Evolutionary conservation across 1,140 invertebrate species (phyloP).

Genomic region (Sitobion miscanthi): DNA sequence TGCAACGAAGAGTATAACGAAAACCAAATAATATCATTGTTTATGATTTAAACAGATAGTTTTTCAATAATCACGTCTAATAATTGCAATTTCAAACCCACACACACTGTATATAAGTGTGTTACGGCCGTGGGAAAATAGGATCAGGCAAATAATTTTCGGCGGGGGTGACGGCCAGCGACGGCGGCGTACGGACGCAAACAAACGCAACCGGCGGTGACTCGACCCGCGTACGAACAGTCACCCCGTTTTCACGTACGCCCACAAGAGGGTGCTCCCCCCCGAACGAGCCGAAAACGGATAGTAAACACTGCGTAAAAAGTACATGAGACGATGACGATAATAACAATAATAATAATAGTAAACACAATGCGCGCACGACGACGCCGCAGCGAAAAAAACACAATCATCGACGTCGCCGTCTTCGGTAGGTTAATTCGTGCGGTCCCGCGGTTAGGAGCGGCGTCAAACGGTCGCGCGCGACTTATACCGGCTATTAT

Average conservation of each 20-base stretch:
- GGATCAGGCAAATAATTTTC: neutral
- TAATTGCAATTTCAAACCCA: neutral
- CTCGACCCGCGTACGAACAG: neutral
- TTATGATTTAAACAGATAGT: neutral
- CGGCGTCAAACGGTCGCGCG: neutral
- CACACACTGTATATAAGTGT: neutral
- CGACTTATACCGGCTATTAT: neutral
- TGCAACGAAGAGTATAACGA: neutral
- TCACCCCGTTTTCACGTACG: neutral
- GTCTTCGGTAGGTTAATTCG: neutral
- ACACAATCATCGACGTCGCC: neutral
- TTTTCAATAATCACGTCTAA: conserved; percentile 20
- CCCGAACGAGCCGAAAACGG: neutral
- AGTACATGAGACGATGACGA: neutral
- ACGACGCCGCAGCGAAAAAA: conserved; percentile 1
- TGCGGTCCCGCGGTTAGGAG: neutral
- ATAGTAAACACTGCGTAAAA: neutral
- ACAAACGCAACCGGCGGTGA: neutral
- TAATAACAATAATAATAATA: neutral
- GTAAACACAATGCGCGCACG: neutral
- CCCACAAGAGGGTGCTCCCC: neutral
- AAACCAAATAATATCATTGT: neutral
- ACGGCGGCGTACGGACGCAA: neutral
- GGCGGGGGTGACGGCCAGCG: neutral
- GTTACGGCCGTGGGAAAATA: conserved; percentile 18